Conservation (phyloP, 2,888 invertebrate genomes). For the Epinotia bilunana region DNA sequence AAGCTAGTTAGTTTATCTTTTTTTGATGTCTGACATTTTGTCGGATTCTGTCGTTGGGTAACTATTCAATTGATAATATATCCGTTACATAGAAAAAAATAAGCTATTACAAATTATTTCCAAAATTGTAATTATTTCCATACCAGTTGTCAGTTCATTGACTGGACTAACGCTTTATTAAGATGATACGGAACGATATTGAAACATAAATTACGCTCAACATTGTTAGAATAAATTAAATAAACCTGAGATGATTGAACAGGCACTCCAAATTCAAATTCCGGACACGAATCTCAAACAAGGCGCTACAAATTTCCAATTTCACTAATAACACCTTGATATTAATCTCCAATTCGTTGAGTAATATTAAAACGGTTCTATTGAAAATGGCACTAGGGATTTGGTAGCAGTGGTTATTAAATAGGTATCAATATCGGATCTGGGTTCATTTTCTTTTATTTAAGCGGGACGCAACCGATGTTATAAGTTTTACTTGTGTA, state of each 20-base stretch:
- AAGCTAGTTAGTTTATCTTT: no score
- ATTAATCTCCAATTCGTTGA: slow-evolving; percentile 30
- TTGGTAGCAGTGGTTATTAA: background rate
- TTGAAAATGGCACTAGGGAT: slow-evolving; percentile 17
- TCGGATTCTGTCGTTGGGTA: no score
- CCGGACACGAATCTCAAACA: slow-evolving; percentile 22
- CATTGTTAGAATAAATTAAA: slow-evolving; percentile 33
- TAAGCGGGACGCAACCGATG: no score
- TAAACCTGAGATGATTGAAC: slow-evolving; percentile 6
- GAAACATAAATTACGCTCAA: background rate
- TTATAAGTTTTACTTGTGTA: no score
- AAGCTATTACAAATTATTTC: no score
- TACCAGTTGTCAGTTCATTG: no score
- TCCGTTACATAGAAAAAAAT: no score
- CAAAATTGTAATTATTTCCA: no score
- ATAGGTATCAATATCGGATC: background rate
- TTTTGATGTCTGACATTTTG: no score
- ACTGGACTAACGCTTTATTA: background rate
- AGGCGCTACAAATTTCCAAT: slow-evolving; percentile 34
- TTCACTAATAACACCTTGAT: slow-evolving; percentile 33
- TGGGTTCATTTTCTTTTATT: background rate
- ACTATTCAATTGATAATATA: no score
- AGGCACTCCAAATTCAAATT: slow-evolving; percentile 11
- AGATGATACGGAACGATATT: background rate
- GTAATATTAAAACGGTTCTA: slow-evolving; percentile 28